phyloP scores from a whole-genome alignment of 1,140 invertebrate genomes.

The Drosophila burlai region DNA sequence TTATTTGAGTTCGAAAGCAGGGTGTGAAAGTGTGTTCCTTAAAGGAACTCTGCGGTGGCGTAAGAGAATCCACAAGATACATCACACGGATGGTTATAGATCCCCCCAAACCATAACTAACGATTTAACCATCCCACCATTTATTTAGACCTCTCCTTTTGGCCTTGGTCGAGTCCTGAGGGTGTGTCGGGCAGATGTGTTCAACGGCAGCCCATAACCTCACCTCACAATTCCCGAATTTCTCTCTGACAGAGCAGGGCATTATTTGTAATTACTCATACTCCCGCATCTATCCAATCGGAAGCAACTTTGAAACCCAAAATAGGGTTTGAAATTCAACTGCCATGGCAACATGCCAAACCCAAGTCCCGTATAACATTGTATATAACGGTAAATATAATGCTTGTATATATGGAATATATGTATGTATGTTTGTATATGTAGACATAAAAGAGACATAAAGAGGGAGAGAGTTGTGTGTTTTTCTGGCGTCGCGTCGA shows the following conservation, averaged over 20 bases:
- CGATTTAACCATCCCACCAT: constrained; percentile 16
- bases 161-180: constrained; percentile 30
- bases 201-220: constrained; percentile 21
- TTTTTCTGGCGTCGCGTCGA: constrained; percentile 31
- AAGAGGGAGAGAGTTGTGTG: constrained; percentile 21
- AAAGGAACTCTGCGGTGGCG: constrained; percentile 42
- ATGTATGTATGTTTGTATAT: constrained; percentile 13
- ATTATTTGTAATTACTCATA: constrained; percentile 84
- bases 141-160: constrained; percentile 22
- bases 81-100: constrained; percentile 11
- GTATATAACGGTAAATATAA: constrained; percentile 50
- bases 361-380: constrained; percentile 3
- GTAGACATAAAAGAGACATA: constrained; percentile 44
- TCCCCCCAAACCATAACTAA: constrained; percentile 18
- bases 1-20: constrained; percentile 26
- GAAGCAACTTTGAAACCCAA: constrained; percentile 84
- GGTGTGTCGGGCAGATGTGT: constrained; percentile 76
- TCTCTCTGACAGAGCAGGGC: constrained; percentile 19
- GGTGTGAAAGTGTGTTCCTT: constrained; percentile 46
- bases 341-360: constrained; percentile 64
- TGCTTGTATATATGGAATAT: constrained; percentile 11
- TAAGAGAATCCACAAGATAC: constrained; percentile 33
- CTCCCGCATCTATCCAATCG: constrained; percentile 81
- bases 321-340: constrained; percentile 82
- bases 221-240: constrained; percentile 17